Evolutionary conservation across 2,113 vertebrate genomes (phyloP), one percentile per base, ranked within the genome.

Genomic region (Pseudorhombus dupliciocellatus): DNA sequence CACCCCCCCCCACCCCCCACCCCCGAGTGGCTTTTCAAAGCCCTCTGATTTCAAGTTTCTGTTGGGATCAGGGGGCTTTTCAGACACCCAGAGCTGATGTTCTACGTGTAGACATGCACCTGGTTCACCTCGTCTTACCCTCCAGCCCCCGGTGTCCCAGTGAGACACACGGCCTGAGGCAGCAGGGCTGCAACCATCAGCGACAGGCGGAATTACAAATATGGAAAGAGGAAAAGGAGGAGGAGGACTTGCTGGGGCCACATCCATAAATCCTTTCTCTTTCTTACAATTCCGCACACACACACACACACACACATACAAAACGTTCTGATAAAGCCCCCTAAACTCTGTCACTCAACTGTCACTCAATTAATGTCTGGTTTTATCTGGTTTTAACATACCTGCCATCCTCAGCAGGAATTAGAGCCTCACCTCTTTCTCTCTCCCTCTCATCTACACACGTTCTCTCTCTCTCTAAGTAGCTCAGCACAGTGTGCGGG

Each of bases 341-440:
- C 75, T 46, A 59, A 59, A 75, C 70, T 71, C 79, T 86, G 88
- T 87, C 83, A 82, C 75, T 90, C 80, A 81, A 77, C 79, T 83
- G 86, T 86, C 80, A 83, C 76, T 89, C 81, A 82, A 80, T 87
- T 86, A 88, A 82, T 71, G 77, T 70, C 61, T 72, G 50, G 52
- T 83, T 91, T 91, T 87, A 92, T 92, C 89, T 89, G 77, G 60
- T 61, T 77, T 81, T 86, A 84, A 86, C 83, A 88, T 84, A 83
- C 85, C 84, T 88, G 81, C 87, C 79, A 81, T 81, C 77, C 80
- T 83, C 76, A 77, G 82, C 80, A 75, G 75, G 83, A 83, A 86
- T 88, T 84, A 87, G 85, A 75, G 65, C 67, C 56, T 55, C 80
- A 73, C 68, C 80, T 62, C 69, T 42, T 61, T 57, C 61, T 20